Base-by-base conservation (phyloP, 2,797 vertebrate species). In the Peromyscus melanophrys region DNA sequence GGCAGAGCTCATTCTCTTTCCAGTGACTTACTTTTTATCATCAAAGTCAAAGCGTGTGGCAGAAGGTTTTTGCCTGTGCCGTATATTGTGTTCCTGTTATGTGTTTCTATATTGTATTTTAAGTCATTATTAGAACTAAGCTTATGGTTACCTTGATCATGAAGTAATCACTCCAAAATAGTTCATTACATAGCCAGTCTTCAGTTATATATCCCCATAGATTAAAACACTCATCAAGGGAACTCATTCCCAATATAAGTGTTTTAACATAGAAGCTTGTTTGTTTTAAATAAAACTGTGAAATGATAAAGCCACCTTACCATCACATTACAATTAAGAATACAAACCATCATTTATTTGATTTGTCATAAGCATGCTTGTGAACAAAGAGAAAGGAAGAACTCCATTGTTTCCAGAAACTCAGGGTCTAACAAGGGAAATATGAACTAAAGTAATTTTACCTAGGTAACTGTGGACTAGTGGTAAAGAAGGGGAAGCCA, bases 41-140 rank as follows among this genome's bases (percentile, higher is more conserved):
- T 55, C 67, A 77, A 82, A 88, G 59, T 82, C 11, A 92, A 59
- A 96, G 75, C 57, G 19, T 9, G 63, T 14, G 17, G 6, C 52
- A 43, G 67, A 89, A 83, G 23, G 21, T 73, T 37, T 34, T 82
- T 85, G 6, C n/a, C 40, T 87, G 29, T 46, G 43, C 8, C 25
- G 1, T 87, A 2, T 86, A 49, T 75, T 95, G 90, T 65, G 19
- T 25, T 17, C 49, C 37, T 25, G 69, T 19, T 61, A 17, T 19
- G 27, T 83, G 75, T 59, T 91, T 87, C 94, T 55, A 17, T 21
- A 57, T 69, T 90, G 76, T 55, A 4, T 75, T 67, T 67, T 16
- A 94, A 85, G 85, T 92, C 49, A 65, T 55, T 86, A 59, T 40
- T 89, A 92, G 17, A 94, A 55, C 85, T 87, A 86, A 94, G 40